A percentile compares a stretch with the other conserved stretches of the same genome.
Conservation (phyloP, 2,113 vertebrate genomes). For the Okapia johnstoni region DNA sequence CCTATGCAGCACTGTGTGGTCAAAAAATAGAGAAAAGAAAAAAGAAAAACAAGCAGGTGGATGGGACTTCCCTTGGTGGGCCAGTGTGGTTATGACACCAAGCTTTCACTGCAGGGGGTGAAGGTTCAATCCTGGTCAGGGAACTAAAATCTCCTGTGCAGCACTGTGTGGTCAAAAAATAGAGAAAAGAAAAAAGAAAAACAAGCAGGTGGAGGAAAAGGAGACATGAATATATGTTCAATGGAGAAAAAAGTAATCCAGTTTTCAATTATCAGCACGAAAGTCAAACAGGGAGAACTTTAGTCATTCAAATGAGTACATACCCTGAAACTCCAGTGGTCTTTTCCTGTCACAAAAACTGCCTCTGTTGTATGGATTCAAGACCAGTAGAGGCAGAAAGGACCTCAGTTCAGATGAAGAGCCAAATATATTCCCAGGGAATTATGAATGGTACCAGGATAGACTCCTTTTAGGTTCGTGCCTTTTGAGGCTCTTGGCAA, state of each 20-base stretch:
- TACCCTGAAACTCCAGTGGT: not conserved
- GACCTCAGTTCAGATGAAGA: not conserved
- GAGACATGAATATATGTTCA: slow-evolving; percentile 21
- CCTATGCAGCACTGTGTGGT: not conserved
- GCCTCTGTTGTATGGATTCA: not conserved
- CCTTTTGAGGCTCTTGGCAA: not conserved
- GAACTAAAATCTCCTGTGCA: not conserved
- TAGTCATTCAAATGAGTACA: not conserved
- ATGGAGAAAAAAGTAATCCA: not conserved
- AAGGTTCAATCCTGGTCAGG: not conserved
- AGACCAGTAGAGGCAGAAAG: not conserved
- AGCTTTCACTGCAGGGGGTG: not conserved
- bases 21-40: not conserved
- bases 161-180: not conserved
- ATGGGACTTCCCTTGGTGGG: not conserved
- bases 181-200: not conserved
- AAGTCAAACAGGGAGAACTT: slow-evolving; percentile 26
- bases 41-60: not conserved
- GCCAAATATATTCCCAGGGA: not conserved
- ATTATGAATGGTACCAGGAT: not conserved
- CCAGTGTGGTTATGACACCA: not conserved
- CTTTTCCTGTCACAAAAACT: slow-evolving; percentile 27
- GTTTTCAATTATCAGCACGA: not conserved
- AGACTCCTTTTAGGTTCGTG: not conserved
- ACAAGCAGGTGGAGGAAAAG: not conserved